Conservation (phyloP, 2,888 invertebrate species). For the Rhingia rostrata region DNA sequence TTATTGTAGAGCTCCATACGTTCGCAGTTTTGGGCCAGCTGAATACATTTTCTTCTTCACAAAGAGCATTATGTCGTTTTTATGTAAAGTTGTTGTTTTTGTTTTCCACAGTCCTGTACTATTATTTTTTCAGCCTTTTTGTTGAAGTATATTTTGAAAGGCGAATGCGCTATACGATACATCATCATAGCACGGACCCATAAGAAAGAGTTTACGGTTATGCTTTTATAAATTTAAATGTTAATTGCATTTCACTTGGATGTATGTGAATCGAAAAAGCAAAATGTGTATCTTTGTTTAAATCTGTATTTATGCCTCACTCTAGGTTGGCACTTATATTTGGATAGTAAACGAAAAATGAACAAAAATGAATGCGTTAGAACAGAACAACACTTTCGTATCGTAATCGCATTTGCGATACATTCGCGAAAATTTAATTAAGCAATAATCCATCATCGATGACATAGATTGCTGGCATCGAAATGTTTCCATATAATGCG, state of each 20-base stretch:
- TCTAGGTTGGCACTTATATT: too few species aligned
- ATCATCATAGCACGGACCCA: constrained; percentile 15
- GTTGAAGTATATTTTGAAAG: constrained; percentile 32
- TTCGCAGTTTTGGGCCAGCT: too few species aligned
- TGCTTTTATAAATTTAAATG: constrained; percentile 63
- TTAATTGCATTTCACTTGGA: constrained; percentile 52
- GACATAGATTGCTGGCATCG: constrained; percentile 11
- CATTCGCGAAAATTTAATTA: constrained; percentile 34
- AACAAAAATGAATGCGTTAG: constrained; percentile 51
- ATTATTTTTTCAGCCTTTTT: background rate
- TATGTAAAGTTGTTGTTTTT: background rate
- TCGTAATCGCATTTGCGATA: constrained; percentile 46
- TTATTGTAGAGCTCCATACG: too few species aligned
- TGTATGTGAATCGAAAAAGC: constrained; percentile 19
- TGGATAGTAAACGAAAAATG: constrained; percentile 5
- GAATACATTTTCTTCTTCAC: too few species aligned
- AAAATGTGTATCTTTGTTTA: constrained; percentile 9
- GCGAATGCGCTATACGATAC: constrained; percentile 20
- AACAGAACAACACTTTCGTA: constrained; percentile 53
- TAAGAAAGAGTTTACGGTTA: constrained; percentile 60
- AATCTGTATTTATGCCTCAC: constrained; percentile 1
- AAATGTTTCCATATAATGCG: constrained; percentile 11
- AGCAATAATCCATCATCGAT: constrained; percentile 49
- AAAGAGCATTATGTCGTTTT: background rate
- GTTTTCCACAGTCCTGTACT: background rate